phyloP scores from a whole-genome alignment of 2,113 vertebrate genomes.

The Mobula hypostoma region DNA sequence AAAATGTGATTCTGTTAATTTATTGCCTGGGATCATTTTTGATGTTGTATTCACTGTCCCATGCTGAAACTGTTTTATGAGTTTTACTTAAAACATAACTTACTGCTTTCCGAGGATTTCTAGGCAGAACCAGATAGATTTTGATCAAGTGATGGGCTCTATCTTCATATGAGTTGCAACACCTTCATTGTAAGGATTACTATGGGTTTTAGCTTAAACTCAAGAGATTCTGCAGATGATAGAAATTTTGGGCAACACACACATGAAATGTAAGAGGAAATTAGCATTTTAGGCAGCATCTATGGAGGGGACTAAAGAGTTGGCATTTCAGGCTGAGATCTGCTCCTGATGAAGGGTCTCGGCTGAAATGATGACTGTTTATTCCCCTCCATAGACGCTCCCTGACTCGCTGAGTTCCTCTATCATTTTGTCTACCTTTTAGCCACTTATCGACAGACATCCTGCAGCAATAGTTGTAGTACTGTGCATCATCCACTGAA shows the following conservation, averaged over 20 bases:
- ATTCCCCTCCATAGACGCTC: no score
- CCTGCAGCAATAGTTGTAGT: neutral
- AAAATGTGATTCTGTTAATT: conserved; percentile 47
- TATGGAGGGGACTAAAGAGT: no score
- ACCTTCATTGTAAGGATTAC: neutral
- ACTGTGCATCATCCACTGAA: neutral
- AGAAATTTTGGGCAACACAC: no score
- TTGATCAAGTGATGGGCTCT: neutral
- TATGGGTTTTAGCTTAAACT: neutral
- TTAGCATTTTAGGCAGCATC: no score
- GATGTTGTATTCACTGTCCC: neutral
- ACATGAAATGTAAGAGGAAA: no score
- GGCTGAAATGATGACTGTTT: no score
- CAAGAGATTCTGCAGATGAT: no score
- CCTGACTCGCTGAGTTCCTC: no score
- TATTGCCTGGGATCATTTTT: conserved; percentile 30
- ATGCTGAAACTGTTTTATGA: neutral
- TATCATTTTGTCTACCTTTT: no score
- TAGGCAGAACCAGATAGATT: neutral
- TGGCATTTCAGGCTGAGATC: no score
- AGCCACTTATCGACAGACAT: neutral
- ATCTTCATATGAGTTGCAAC: neutral
- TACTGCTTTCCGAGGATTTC: neutral
- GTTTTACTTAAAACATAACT: neutral
- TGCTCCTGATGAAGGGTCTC: no score